Base-by-base conservation (phyloP, 2,888 invertebrate species). In the Hydriomena furcata region DNA sequence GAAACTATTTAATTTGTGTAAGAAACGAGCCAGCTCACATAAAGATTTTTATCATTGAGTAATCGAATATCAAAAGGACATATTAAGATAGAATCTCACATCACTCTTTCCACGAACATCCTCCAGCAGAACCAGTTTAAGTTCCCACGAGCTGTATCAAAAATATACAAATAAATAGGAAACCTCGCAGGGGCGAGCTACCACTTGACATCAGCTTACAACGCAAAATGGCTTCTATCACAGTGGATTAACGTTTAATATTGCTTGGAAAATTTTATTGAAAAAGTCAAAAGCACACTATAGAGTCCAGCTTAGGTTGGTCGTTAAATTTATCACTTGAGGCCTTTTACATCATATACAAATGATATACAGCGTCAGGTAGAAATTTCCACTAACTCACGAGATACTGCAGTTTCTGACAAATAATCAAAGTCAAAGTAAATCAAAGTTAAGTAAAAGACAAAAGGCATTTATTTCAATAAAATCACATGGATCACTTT, bases 81-180 rank as follows among this genome's bases (percentile, higher is more conserved):
- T 47, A 50, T 38, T 35, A 41, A 51, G 60, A 58, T 58, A 52
- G 41, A 41, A 52, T 53, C 34, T 42, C 54, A 38, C 50, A 51
- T 57, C 49, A 55, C 36, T 51, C 48, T 49, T 36, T 53, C 47
- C 49, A 53, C 37, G 51, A 31, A 53, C 40, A 32, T 38, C 49
- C 49, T 43, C 56, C 31, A 13, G 35, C 43, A 11, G 49, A 58
- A 58, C 61, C 52, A 23, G 60, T 61, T 55, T n/a, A 20, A 28
- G 44, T 61, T 58, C 61, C 47, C 60, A 60, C 61, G 58, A 45
- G 52, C 50, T 51, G 42, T 49, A 49, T 55, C 28, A 45, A 41
- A 27, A 58, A 58, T 38, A 48, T 55, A 55, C 52, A 52, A 34
- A 45, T 31, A 45, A 66, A 68, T 73, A 73, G 72, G 71, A 73